Conservation (phyloP, 1,140 invertebrate genomes). For the Maniola jurtina region DNA sequence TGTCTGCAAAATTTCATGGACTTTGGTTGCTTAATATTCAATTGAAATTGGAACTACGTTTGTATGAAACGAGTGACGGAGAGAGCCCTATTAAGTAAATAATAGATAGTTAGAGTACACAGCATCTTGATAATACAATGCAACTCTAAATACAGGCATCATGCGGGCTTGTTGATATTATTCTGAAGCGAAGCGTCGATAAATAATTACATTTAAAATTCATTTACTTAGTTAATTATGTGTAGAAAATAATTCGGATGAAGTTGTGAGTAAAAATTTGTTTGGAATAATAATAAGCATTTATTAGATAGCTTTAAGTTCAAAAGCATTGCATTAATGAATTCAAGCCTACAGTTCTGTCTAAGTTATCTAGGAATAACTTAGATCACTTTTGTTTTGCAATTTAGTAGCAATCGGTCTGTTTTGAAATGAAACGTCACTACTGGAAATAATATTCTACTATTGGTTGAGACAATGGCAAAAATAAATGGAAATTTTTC, state of each 20-base stretch:
- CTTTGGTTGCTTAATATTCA: no score
- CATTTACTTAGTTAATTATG: no score
- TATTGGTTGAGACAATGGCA: neutral
- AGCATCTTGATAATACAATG: constrained; percentile 16
- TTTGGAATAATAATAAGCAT: no score
- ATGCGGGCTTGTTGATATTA: constrained; percentile 26
- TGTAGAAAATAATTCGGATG: no score
- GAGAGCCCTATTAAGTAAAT: neutral
- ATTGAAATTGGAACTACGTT: no score
- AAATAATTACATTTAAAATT: neutral
- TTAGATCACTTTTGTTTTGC: neutral
- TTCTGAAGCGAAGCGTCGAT: neutral
- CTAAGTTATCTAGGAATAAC: neutral
- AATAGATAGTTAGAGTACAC: constrained; percentile 2
- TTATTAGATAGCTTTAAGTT: neutral
- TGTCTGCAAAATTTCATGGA: no score
- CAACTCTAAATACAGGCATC: constrained; percentile 6
- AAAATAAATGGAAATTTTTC: no score
- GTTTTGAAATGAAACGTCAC: neutral
- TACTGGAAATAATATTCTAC: neutral
- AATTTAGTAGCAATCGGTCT: neutral
- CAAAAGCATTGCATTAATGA: neutral
- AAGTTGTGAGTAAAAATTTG: no score
- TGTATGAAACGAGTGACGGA: no score
- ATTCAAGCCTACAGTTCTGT: neutral